These are phyloP conservation scores for Magallana ariakensis DNA, from an alignment of 1,140 invertebrate genomes.

Conservation along the genomic window DNA sequence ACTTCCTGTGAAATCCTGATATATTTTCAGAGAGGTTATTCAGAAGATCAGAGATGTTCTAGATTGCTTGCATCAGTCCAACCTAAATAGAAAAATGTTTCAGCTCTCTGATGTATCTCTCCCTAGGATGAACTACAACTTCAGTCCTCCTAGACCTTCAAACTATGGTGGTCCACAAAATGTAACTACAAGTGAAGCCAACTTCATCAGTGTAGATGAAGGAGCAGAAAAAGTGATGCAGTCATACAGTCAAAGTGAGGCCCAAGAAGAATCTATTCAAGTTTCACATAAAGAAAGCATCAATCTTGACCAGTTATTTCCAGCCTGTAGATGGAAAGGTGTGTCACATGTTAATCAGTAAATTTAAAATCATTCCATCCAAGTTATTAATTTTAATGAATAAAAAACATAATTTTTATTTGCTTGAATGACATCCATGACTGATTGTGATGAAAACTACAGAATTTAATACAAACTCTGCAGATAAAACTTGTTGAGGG, in stretches of 20 bases:
- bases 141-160: background rate
- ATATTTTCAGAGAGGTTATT: background rate
- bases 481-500: background rate
- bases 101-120: background rate
- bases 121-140: background rate
- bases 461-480: background rate
- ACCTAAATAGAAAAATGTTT: background rate
- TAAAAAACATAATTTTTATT: background rate
- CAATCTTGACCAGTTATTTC: background rate
- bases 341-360: background rate
- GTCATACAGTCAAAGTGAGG: background rate
- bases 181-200: background rate
- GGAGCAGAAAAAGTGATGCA: background rate
- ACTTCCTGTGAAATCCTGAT: conserved; percentile 23
- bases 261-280: background rate
- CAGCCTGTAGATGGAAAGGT: background rate
- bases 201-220: background rate
- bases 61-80: background rate
- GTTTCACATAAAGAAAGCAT: background rate
- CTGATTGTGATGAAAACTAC: background rate
- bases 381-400: background rate
- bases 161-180: background rate
- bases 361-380: background rate
- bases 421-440: background rate
- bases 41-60: background rate